Base-by-base conservation (phyloP, 2,888 invertebrate genomes). In the Tenthredo amoena region DNA sequence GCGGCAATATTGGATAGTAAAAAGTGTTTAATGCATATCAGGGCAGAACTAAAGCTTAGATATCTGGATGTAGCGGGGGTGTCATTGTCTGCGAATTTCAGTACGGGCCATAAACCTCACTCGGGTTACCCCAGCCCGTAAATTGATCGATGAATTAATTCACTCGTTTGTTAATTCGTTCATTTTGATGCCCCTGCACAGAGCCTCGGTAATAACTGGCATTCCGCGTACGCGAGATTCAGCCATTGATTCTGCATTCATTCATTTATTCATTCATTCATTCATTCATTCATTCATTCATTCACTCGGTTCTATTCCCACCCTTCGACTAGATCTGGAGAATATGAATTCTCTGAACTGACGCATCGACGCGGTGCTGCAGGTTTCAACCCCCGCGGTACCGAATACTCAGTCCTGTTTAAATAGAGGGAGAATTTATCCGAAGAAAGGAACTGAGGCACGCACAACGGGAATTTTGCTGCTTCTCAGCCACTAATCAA, bases 61-160 rank as follows among this genome's bases (percentile, higher is more conserved):
- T 74, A 26, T 43, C 43, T 74, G 40, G 10, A 43, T n/a, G 9
- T 3, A 43, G 18, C 10, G 18, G 72, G n/a, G 72, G 72, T 12
- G 72, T 37, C 89, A 91, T 91, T 91, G 91, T 91, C 91, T 91
- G 89, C 85, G 88, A 90, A 89, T 90, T 90, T 90, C 89, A 89
- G 88, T 90, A 89, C 90, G 88, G 90, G 87, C 91, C 91, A 91
- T 91, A 91, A 91, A 91, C 89, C 91, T 91, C 89, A 91, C 87
- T 87, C 88, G 87, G 87, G 86, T 87, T 31, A 40, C 21, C 3
- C 81, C 84, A 88, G 86, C 85, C 86, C 47, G 15, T 26, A 83
- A 79, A 72, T 85, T 87, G 40, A 74, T 55, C 77, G 55, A 77
- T 55, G 55, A 77, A 55, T 77, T 77, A 77, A 77, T 77, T 77